A percentile compares a stretch with the other conserved stretches of the same genome.
Evolutionary conservation across 2,113 vertebrate genomes (phyloP).

Genomic region (Ondatra zibethicus): DNA sequence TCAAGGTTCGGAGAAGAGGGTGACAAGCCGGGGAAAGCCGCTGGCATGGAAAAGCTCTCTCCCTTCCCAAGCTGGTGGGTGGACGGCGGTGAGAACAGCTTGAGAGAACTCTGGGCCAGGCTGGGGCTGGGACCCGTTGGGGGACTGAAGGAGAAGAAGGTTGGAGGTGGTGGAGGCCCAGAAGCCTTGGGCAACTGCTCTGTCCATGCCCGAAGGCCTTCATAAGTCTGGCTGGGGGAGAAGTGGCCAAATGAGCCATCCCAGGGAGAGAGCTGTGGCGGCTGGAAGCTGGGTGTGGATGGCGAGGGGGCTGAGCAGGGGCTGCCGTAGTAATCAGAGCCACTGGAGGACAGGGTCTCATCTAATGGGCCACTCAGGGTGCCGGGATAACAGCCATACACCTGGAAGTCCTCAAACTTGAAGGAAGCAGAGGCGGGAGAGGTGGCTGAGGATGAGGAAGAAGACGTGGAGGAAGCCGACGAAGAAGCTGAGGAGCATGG

Average conservation of each 20-base stretch:
- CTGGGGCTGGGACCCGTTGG: slow-evolving; percentile 83
- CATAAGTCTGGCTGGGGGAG: slow-evolving; percentile 90
- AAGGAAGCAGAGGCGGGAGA: slow-evolving; percentile 85
- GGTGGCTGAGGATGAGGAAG: slow-evolving; percentile 77
- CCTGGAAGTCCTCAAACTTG: slow-evolving; percentile 95
- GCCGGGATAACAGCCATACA: slow-evolving; percentile 95
- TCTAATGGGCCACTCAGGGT: slow-evolving; percentile 88
- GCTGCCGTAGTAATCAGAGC: slow-evolving; percentile 95
- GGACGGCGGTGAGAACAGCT: slow-evolving; percentile 80
- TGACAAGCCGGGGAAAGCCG: slow-evolving; percentile 85
- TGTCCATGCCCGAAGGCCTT: slow-evolving; percentile 89
- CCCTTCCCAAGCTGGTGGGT: slow-evolving; percentile 87
- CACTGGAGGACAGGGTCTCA: slow-evolving; percentile 91
- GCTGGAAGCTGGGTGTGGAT: slow-evolving; percentile 91
- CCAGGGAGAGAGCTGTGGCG: slow-evolving; percentile 89
- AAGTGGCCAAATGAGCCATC: slow-evolving; percentile 92
- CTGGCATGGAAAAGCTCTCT: slow-evolving; percentile 84
- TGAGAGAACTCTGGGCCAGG: slow-evolving; percentile 81
- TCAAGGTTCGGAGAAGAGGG: slow-evolving; percentile 85
- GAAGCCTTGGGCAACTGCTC: slow-evolving; percentile 86
- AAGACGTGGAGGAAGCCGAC: slow-evolving; percentile 76
- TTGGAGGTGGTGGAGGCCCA: slow-evolving; percentile 79
- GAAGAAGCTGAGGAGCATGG: slow-evolving; percentile 73
- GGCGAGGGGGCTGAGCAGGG: slow-evolving; percentile 92
- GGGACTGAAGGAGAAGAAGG: slow-evolving; percentile 92